Base-by-base conservation (phyloP, 2,888 invertebrate species). In the Agrotis segetum region DNA sequence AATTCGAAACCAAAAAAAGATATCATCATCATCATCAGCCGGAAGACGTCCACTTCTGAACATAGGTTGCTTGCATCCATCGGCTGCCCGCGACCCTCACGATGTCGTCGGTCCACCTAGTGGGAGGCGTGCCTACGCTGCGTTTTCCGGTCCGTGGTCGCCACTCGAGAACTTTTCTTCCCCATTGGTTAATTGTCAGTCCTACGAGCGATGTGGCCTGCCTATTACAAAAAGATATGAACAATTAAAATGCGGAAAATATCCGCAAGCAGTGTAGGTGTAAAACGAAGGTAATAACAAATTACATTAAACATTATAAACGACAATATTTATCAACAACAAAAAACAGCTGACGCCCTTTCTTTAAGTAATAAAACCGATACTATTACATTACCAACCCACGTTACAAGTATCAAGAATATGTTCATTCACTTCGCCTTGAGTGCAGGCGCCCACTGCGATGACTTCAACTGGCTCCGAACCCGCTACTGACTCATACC, bases 381-480 rank as follows among this genome's bases (percentile, higher is more conserved):
- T 52, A 44, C 13, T n/a, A 63, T 55, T 71, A 49, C 68, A 19
- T 40, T 62, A 60, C 47, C 74, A 24, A 0, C 82, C 82, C 68
- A 84, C 84, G 60, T 67, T 58, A 74, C 52, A 82, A 84, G 61
- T 64, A 71, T 62, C 34, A 84, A 79, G 60, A 50, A n/a, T 60
- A 76, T 70, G 21, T 56, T 83, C 72, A 71, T 79, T 82, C 82
- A 72, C 79, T 81, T 85, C 61, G 76, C 88, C 88, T 87, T 87
- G 86, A 79, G 78, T 73, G 62, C 62, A 74, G 66, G 83, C 81
- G 81, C 88, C 86, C 82, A 86, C 85, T 21, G 64, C 71, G 76
- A 81, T 87, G 89, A 88, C 87, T 86, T 86, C 86, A 90, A 76
- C 80, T 70, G 74, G 85, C 80, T 68, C 81, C 85, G 84, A 88